Evolutionary conservation across 2,113 vertebrate genomes (phyloP).

Genomic region (Meleagris gallopavo): DNA sequence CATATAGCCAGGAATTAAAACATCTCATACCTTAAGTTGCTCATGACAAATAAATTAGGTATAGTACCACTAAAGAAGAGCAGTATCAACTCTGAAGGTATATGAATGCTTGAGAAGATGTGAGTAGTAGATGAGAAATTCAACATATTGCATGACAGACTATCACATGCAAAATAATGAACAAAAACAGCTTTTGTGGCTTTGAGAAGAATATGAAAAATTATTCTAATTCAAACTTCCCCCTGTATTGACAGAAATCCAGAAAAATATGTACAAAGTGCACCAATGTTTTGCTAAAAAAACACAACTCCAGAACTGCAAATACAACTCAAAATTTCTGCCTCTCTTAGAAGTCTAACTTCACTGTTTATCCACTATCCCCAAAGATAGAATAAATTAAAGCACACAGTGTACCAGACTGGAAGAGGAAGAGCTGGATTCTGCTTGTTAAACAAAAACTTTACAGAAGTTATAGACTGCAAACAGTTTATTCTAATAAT

Average conservation of each 20-base stretch:
- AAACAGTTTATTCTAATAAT: background rate
- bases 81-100: background rate
- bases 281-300: background rate
- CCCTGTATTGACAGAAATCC: background rate
- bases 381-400: background rate
- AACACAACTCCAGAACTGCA: background rate
- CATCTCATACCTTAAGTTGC: background rate
- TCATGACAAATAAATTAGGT: background rate
- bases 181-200: background rate
- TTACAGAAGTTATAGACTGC: background rate
- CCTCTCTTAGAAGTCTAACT: background rate
- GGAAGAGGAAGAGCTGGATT: background rate
- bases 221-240: conserved; percentile 6
- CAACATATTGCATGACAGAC: conserved; percentile 29
- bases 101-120: background rate
- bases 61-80: background rate
- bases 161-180: background rate
- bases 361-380: background rate
- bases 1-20: background rate
- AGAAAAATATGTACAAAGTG: background rate
- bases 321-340: conserved; percentile 1
- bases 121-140: conserved; percentile 7
- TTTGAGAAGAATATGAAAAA: background rate
- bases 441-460: background rate
- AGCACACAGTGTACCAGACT: background rate